Percentiles rank a stretch among this genome's conserved stretches.
phyloP scores from a whole-genome alignment of 2,888 invertebrate genomes.

The Tenthredo livida region DNA sequence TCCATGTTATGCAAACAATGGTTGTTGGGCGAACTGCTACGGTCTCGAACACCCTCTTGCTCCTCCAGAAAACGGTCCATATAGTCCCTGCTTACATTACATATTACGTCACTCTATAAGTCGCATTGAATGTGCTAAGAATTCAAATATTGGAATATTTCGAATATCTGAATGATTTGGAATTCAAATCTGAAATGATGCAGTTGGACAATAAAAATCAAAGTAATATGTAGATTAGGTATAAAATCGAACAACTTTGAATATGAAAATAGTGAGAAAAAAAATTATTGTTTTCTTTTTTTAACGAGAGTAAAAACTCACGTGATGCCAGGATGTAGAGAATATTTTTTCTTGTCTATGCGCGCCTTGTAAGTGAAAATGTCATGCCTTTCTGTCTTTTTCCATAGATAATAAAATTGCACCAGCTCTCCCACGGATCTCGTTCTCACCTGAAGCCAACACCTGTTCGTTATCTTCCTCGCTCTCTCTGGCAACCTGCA shows the following conservation, averaged over 20 bases:
- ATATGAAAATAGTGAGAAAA: not conserved
- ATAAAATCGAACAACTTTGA: not conserved
- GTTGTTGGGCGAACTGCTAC: conserved; percentile 87
- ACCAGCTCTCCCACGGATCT: conserved; percentile 97
- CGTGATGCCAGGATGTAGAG: conserved; percentile 94
- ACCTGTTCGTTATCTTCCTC: conserved; percentile 49
- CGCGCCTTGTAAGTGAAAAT: conserved; percentile 93
- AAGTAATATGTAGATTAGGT: not conserved
- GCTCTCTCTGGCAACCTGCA: conserved; percentile 48
- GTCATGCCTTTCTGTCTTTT: conserved; percentile 98
- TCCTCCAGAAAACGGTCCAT: conserved; percentile 96
- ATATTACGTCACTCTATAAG: conserved; percentile 51
- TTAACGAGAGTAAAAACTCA: conserved; percentile 76
- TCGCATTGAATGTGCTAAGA: not conserved
- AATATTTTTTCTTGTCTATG: conserved; percentile 95
- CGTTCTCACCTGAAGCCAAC: conserved; percentile 85
- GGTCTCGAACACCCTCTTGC: conserved; percentile 85
- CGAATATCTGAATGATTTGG: too few relatives aligned
- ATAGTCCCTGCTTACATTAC: conserved; percentile 83
- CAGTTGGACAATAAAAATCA: too few relatives aligned
- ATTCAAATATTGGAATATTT: too few relatives aligned
- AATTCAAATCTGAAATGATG: too few relatives aligned
- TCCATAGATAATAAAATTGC: conserved; percentile 98
- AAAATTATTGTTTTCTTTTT: not conserved
- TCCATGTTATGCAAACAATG: conserved; percentile 77